Base-by-base conservation (phyloP, 2,888 invertebrate species). In the Rhagium mordax region DNA sequence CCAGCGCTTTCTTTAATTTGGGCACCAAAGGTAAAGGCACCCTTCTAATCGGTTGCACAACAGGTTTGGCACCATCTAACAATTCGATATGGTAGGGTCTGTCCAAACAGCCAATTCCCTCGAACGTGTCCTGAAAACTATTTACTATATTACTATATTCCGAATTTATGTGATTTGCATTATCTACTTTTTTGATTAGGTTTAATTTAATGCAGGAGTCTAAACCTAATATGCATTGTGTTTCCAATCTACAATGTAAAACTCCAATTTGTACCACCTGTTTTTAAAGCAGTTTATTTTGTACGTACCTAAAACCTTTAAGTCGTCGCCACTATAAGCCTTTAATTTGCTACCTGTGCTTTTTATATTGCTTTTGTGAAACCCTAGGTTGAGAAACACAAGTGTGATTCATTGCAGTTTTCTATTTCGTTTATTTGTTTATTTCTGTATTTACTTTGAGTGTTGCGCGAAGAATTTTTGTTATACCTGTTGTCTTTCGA, bases 51-150 rank as follows among this genome's bases (percentile, higher is more conserved):
- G 24, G 24, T 24, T 66, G 64, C 6, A 69, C 53, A 4, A 72
- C 70, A 29, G 74, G 74, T 18, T 61, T 33, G 8, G 66, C 74
- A 71, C 74, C 60, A n/a, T 79, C 69, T 59, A 76, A 72, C 13
- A 82, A 10, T 71, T 76, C 73, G 20, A 81, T 81, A 3, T 77
- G 66, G 66, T 81, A 79, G 59, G 74, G 73, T 64, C 77, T 53
- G n/a, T 59, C 60, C 13, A 83, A 57, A 51, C 74, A 74, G 13
- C 78, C 80, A 4, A 75, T 68, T 7, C 76, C 78, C n/a, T 64
- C n/a, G n/a, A 78, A 82, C 78, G 6, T 75, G 15, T 16, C 16
- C 16, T 49, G 16, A 2, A 15, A 16, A 49, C 15, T 15, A n/a
- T 16, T 49, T 15, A 16, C 2, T 7, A 49, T 3, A 15, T 10